Evolutionary conservation across 1,140 invertebrate genomes (phyloP).

Genomic region (Helicoverpa zea): DNA sequence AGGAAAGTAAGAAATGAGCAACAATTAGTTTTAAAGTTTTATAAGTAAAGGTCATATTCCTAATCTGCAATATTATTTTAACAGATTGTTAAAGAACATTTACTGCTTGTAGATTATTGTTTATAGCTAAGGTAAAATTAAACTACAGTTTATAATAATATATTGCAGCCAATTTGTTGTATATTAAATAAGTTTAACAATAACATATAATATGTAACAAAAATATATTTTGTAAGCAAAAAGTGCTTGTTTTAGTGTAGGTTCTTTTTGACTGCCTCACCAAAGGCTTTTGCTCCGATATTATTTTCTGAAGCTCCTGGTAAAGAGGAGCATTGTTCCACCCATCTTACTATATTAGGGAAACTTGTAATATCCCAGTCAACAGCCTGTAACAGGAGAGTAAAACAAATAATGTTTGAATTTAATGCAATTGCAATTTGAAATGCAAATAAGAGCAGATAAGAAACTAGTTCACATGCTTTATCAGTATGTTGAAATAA

Average conservation of each 20-base stretch:
- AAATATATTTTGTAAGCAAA: conserved; percentile 61
- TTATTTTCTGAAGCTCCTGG: conserved; percentile 87
- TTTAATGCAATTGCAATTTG: neutral
- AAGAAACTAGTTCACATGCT: neutral
- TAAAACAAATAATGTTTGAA: neutral
- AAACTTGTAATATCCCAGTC: conserved; percentile 90
- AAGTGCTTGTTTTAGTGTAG: conserved; percentile 70
- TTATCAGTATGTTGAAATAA: no score
- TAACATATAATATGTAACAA: conserved; percentile 39
- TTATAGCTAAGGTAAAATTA: conserved; percentile 21
- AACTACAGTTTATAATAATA: conserved; percentile 2
- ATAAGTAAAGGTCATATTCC: conserved; percentile 54
- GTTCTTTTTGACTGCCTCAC: conserved; percentile 86
- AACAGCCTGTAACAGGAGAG: conserved; percentile 85
- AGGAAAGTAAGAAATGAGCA: conserved; percentile 92
- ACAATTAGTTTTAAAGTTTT: conserved; percentile 89
- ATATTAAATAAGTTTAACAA: conserved; percentile 57
- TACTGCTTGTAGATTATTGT: neutral
- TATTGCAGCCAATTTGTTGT: conserved; percentile 24
- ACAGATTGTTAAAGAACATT: neutral
- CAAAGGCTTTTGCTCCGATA: conserved; percentile 86
- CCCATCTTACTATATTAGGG: conserved; percentile 89
- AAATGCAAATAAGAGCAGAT: neutral
- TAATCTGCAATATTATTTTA: conserved; percentile 1
- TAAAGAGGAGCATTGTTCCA: conserved; percentile 87